Evolutionary conservation across 2,797 vertebrate genomes (phyloP).

Genomic region (Sphenodon punctatus): DNA sequence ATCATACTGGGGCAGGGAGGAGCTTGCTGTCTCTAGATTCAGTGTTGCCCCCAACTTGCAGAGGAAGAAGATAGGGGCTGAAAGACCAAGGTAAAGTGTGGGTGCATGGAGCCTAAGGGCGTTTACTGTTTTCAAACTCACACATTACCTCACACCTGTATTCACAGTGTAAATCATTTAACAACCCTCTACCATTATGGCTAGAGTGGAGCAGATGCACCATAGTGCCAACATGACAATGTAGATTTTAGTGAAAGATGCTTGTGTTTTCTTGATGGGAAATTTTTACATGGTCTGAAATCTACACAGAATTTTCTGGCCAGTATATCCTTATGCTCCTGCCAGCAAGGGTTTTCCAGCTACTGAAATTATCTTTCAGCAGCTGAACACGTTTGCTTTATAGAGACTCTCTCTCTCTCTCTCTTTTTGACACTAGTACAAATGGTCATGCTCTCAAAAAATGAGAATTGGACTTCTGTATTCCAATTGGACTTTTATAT

Average conservation of each 20-base stretch:
- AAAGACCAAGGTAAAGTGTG: too few species aligned
- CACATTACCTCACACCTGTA: too few species aligned
- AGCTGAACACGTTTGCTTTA: conserved; percentile 16
- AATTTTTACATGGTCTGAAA: conserved; percentile 33
- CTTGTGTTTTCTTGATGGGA: conserved; percentile 44
- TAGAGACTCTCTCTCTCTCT: conserved; percentile 7
- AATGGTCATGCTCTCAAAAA: background rate
- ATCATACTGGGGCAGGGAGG: too few species aligned
- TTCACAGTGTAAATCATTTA: conserved; percentile 44
- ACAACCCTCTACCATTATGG: background rate
- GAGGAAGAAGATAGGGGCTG: too few species aligned
- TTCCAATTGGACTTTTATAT: background rate
- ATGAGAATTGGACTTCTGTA: background rate
- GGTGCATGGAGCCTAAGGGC: too few species aligned
- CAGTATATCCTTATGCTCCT: conserved; percentile 40
- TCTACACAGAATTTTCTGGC: conserved; percentile 55
- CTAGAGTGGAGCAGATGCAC: conserved; percentile 21
- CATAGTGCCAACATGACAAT: too few species aligned
- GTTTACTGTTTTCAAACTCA: too few species aligned
- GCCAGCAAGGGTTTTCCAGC: conserved; percentile 50
- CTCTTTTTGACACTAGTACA: background rate
- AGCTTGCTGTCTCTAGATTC: too few species aligned
- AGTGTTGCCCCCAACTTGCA: too few species aligned
- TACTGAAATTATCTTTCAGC: conserved; percentile 34
- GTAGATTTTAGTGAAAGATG: too few species aligned